Base-by-base conservation (phyloP, 1,140 invertebrate genomes). In the Drosophila carrolli region DNA sequence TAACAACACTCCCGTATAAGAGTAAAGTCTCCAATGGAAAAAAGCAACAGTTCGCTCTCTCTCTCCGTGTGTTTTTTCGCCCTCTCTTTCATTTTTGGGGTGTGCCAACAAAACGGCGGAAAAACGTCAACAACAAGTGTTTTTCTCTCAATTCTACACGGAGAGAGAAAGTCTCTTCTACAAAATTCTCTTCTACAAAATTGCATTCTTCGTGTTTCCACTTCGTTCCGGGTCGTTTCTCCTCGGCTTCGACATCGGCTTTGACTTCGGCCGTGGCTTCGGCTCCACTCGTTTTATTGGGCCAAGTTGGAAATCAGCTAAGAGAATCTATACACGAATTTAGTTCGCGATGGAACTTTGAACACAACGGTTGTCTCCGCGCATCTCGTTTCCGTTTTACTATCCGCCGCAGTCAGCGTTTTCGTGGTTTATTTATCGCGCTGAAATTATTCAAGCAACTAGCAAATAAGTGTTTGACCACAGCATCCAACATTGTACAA, bases 341-440 rank as follows among this genome's bases (percentile, higher is more conserved):
- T 90, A 91, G 81, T 91, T 91, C 86, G 81, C 86, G 83, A 86
- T 90, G 90, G 79, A 91, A 86, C 77, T 91, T 90, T 91, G 90
- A 91, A 91, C 76, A 82, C 72, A 80, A 68, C 85, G 86, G 90
- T 85, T 91, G 79, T 77, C 65, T 79, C 81, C 40, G 65, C 65
- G 46, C 16, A 50, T 74, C 27, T 57, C 68, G 76, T 89, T 85
- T 85, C 81, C 68, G 86, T 89, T 80, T 75, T 70, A 76, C 57
- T 65, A 57, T 55, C 58, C 60, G 76, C 56, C 51, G 70, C 63
- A 51, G 54, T 63, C 68, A 38, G 57, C 41, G 50, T 67, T 53
- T 57, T 72, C 75, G 62, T 83, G 46, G 46, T 83, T 63, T 70
- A 54, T 66, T 77, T 70, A 59, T 37, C 38, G 32, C 27, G 48